Evolutionary conservation across 30 jellyfish, hydroid and myxozoan genomes (phyloP), one percentile per base, ranked within the genome.

Genomic region (Aurelia aurita): DNA sequence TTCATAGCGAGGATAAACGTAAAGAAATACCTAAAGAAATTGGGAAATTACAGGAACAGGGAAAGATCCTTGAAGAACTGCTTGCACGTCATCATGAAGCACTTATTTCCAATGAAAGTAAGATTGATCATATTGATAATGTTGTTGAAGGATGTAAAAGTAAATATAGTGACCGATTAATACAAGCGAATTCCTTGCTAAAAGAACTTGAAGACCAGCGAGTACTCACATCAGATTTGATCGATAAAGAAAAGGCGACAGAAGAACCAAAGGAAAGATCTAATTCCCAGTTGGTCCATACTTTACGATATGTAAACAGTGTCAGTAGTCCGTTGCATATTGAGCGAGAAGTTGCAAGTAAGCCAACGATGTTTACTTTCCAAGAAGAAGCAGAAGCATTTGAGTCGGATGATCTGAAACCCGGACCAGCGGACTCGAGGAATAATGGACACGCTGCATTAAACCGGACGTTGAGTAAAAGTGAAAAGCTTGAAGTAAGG

Each of bases 241-340:
- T 83, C 13, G 87, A 69, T 16, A 63, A 83, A 15, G 93, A 83
- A 55, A 27, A 70, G 46, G 58, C 69, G 18, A 25, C 93, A 5
- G 93, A 83, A 31, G 93, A 83, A 3, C 5, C 66, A 6, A 72
- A 47, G 31, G 51, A 32, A 5, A 83, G 81, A 15, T 26, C 80
- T 15, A 74, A 83, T 14, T 58, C 93, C 22, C 85, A 46, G 66
- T 53, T 72, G 20, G 87, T 83, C 25, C 93, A 83, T 32, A 83
- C 93, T 35, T 29, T 83, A 64, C 74, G 93, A 26, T 83, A 83
- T 39, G 84, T 68, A 19, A 51, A 47, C 46, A 83, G 93, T 51
- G 87, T 58, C 13, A 83, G 93, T 47, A 83, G 93, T 71, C 93
- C 93, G 22, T 58, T 83, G 87, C 93, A 70, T 61, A 10, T 83